Evolutionary conservation across 2,113 vertebrate species (phyloP), one percentile per base, ranked within the genome.

Genomic region (Leptobrachium ailaonicum): DNA sequence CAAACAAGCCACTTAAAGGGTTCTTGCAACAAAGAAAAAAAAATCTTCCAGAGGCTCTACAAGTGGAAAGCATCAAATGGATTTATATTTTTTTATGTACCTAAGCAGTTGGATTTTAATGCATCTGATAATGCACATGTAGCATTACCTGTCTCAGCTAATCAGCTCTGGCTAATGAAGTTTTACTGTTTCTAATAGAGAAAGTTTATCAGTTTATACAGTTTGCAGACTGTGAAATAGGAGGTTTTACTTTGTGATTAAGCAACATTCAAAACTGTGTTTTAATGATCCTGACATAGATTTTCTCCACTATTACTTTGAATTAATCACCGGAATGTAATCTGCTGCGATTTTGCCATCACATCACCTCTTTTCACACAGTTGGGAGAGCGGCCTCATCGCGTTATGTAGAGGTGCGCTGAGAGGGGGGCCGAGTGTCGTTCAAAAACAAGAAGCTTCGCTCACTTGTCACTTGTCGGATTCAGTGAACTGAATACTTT

Each of bases 171-270:
- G 47, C 47, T 12, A 75, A 60, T 13, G 45, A 66, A 44, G 62
- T 54, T 60, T 44, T 7, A 58, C 66, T 3, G 53, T 32, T 32
- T 32, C 56, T 79, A 79, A 79, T 71, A 67, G 50, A 53, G 42
- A n/a, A n/a, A 20, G 4, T 66, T 72, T 66, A 72, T 50, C 6
- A 20, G 69, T 79, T 79, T 72, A 58, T 53, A 73, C 62, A 60
- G 45, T 67, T 69, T 80, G 47, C 47, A 71, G 47, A 68, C 76
- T 75, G 8, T 14, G 72, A 68, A 5, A 82, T 41, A 2, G 82
- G 32, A 64, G 6, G 0, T 10, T 47, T 77, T 9, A 0, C 32
- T 84, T 71, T 47, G 1, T 43, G 78, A 82, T 69, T 60, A 73
- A 53, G 10, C 69, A n/a, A n/a, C 66, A 66, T 68, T 56, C 66